phyloP scores from a whole-genome alignment of 2,797 vertebrate species.

The Pipistrellus nathusii region DNA sequence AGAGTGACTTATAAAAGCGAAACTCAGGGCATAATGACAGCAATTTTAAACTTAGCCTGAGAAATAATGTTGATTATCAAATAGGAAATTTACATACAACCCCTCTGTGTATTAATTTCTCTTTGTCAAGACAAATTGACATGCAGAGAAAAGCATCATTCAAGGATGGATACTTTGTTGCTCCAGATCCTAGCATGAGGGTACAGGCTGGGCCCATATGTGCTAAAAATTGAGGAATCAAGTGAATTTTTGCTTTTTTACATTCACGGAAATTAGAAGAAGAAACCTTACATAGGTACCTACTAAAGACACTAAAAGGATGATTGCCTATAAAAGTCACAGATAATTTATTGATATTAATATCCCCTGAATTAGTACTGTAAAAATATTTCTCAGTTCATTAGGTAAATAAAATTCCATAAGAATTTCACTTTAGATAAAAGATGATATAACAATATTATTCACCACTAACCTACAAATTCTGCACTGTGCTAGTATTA shows the following conservation, averaged over 20 bases:
- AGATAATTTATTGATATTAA: not conserved
- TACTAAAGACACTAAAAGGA: not conserved
- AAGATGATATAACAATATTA: not conserved
- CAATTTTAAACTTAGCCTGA: not conserved
- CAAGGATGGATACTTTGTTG: not conserved
- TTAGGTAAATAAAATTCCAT: not conserved
- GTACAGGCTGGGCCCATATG: not conserved
- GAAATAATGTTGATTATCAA: not conserved
- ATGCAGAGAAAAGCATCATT: constrained; percentile 1
- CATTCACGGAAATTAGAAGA: not conserved
- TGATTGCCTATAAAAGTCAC: not conserved
- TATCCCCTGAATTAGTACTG: constrained; percentile 29
- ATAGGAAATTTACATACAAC: not conserved
- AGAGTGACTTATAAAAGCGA: not conserved
- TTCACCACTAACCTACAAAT: not conserved
- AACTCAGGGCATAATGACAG: not conserved
- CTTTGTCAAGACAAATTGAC: not conserved
- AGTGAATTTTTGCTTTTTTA: not conserved
- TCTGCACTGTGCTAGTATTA: not conserved
- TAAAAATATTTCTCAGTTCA: not conserved
- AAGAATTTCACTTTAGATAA: not conserved
- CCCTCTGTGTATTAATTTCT: not conserved
- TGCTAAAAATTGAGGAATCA: not conserved
- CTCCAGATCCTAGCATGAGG: not conserved
- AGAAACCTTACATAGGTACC: not conserved